Percentiles rank a stretch among this genome's conserved stretches.
Evolutionary conservation across 2,797 vertebrate genomes (phyloP).

Genomic region (Pempheris klunzingeri): DNA sequence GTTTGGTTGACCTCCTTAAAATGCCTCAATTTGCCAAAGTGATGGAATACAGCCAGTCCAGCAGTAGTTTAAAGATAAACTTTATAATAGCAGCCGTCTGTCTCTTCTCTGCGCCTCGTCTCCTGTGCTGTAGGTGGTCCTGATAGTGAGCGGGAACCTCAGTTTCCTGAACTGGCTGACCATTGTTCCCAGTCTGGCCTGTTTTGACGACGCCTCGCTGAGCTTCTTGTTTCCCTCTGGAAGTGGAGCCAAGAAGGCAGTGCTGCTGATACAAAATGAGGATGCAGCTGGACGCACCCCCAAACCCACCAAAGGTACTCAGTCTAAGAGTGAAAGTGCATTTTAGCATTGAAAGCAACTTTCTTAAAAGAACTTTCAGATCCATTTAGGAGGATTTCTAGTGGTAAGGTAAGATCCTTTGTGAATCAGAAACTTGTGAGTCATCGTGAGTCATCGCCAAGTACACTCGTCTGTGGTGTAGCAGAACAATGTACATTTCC

Average conservation of each 20-base stretch:
- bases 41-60: not conserved
- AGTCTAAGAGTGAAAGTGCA: too few species aligned
- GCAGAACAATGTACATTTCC: not conserved
- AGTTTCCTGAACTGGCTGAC: slow-evolving; percentile 99
- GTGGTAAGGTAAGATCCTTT: not conserved
- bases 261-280: slow-evolving; percentile 78
- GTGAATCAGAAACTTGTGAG: not conserved
- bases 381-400: not conserved
- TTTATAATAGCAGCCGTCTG: too few species aligned
- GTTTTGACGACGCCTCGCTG: slow-evolving; percentile 91
- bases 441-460: not conserved
- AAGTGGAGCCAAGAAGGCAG: slow-evolving; percentile 69
- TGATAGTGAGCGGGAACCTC: slow-evolving; percentile 95
- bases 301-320: slow-evolving; percentile 75
- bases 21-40: not conserved
- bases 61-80: not conserved
- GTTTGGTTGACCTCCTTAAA: not conserved
- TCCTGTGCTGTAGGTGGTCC: slow-evolving; percentile 81
- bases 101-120: not conserved
- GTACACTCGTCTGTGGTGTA: not conserved
- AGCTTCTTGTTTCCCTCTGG: slow-evolving; percentile 83
- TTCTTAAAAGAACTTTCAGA: not conserved
- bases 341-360: too few species aligned
- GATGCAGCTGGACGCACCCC: slow-evolving; percentile 34
- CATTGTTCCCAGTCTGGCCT: slow-evolving; percentile 93